These are phyloP conservation scores for Acronicta psi DNA, from an alignment of 2,888 invertebrate genomes.

Conservation along the genomic window DNA sequence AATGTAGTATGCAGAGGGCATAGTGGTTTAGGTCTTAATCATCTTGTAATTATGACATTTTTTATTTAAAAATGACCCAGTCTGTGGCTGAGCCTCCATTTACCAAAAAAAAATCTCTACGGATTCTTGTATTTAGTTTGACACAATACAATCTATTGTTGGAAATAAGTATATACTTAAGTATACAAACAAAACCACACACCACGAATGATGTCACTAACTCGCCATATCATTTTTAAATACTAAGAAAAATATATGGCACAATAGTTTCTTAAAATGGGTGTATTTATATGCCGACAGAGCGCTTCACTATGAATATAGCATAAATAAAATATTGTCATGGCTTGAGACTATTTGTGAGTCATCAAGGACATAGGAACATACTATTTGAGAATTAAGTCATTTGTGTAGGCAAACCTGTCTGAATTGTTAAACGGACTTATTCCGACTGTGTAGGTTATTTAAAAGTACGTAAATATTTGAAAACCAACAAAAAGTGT, in stretches of 20 bases:
- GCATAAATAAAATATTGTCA: conserved; percentile 35
- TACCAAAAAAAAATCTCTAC: no score
- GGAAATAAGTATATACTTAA: not conserved
- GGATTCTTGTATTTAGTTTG: no score
- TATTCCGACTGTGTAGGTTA: conserved; percentile 17
- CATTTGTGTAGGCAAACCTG: conserved; percentile 63
- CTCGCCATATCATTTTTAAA: conserved; percentile 29
- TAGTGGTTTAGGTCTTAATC: no score
- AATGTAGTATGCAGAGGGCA: no score
- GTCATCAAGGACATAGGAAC: conserved; percentile 42
- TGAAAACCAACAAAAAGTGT: not conserved
- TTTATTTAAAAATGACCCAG: no score
- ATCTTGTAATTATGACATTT: no score
- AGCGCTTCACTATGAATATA: conserved; percentile 42
- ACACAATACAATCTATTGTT: no score
- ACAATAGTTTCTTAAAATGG: conserved; percentile 54
- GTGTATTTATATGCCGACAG: conserved; percentile 45
- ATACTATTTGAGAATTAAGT: conserved; percentile 49
- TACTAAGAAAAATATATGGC: conserved; percentile 46
- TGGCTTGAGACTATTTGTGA: conserved; percentile 31
- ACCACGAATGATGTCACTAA: conserved; percentile 48
- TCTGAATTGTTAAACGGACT: conserved; percentile 16
- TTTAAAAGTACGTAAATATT: conserved; percentile 12
- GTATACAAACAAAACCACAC: conserved; percentile 26
- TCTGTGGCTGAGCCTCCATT: no score